Base-by-base conservation (phyloP, 2,888 invertebrate species). In the Strigamia crassipes region DNA sequence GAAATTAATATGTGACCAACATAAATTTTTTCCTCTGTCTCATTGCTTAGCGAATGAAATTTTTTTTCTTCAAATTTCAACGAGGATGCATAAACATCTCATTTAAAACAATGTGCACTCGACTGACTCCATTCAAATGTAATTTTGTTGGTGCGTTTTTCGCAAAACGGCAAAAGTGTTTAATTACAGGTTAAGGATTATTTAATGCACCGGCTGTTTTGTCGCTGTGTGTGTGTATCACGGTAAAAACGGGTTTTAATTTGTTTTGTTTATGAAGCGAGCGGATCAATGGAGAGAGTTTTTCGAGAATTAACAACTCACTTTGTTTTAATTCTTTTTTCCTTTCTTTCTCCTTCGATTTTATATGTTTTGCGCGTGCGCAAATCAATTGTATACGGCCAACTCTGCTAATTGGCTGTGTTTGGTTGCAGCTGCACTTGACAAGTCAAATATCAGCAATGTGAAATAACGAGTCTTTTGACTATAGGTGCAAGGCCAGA, bases 171-270 rank as follows among this genome's bases (percentile, higher is more conserved):
- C 31, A 80, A 80, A 80, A 80, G 80, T 51, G 51, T 42, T 80
- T 80, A 80, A 80, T 80, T 80, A 80, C 80, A 80, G 80, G 80
- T 80, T 80, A 46, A 80, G 46, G 46, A 80, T 80, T 51, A 80
- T 80, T 78, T 42, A 78, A 78, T 42, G 38, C 73, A 73, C 73
- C 73, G 73, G 73, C 73, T 73, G 73, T 73, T 73, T 18, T 46
- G 46, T 46, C 46, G 46, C 46, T 46, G 0, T 46, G 15, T 46
- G 5, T 13, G 15, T n/a, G 12, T n/a, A 13, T 13, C n/a, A 46
- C 46, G 46, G 46, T 46, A 15, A 46, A 46, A 46, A 56, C 56
- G 18, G n/a, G 21, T 73, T 73, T 73, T 73, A 73, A 73, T 73
- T 73, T 73, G 73, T 73, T 56, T 56, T 73, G 73, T 73, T 73